Percentiles rank a stretch among this genome's conserved stretches.
phyloP scores from a whole-genome alignment of 2,113 vertebrate species.

The Myocastor coypus region DNA sequence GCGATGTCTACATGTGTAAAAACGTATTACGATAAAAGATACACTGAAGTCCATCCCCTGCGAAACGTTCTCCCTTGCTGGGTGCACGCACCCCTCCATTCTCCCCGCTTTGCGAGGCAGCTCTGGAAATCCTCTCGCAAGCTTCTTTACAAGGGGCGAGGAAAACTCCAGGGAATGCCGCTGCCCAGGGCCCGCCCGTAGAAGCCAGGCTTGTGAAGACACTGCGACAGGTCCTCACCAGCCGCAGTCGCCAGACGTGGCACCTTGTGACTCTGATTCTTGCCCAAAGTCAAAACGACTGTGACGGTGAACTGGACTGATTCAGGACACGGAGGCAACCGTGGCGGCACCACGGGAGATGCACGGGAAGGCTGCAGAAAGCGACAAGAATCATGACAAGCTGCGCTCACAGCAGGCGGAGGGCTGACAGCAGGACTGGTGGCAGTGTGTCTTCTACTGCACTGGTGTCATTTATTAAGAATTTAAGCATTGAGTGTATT shows the following conservation, averaged over 20 bases:
- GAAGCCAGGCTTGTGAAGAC: not conserved
- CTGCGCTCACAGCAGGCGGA: not conserved
- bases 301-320: not conserved
- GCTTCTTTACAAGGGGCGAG: not conserved
- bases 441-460: not conserved
- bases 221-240: not conserved
- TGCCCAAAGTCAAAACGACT: not conserved
- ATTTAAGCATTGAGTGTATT: not conserved
- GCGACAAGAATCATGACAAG: not conserved
- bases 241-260: not conserved
- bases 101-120: not conserved
- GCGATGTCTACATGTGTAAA: no score
- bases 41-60: not conserved
- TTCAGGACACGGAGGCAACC: not conserved
- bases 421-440: not conserved
- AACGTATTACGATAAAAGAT: no score
- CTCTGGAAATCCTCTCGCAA: not conserved
- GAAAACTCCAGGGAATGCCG: not conserved
- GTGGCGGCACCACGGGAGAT: not conserved
- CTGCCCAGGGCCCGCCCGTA: not conserved
- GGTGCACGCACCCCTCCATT: not conserved
- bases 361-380: not conserved
- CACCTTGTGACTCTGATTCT: not conserved
- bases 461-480: not conserved
- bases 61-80: not conserved